These are phyloP conservation scores for Stenurella melanura DNA, from an alignment of 2,888 invertebrate species.

Conservation along the genomic window DNA sequence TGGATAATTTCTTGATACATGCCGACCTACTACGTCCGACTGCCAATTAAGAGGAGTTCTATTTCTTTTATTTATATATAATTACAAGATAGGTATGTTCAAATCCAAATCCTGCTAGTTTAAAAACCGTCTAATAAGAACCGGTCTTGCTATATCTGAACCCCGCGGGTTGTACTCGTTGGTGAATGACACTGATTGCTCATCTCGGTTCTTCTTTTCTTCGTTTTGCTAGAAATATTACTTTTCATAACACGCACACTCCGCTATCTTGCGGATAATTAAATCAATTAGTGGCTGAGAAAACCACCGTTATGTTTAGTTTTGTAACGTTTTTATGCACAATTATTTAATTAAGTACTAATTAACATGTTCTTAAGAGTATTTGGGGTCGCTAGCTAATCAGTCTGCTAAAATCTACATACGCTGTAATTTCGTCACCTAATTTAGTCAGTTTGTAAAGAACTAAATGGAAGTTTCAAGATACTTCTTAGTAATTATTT, in stretches of 20 bases:
- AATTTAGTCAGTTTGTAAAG: too few relatives aligned
- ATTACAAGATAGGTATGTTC: slow-evolving; percentile 59
- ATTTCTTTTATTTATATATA: slow-evolving; percentile 59
- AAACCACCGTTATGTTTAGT: slow-evolving; percentile 48
- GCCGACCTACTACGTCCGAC: slow-evolving; percentile 53
- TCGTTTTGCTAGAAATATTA: slow-evolving; percentile 43
- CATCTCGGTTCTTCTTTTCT: slow-evolving; percentile 48
- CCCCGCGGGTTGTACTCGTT: slow-evolving; percentile 53
- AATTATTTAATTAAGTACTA: slow-evolving; percentile 55
- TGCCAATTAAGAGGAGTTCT: slow-evolving; percentile 59
- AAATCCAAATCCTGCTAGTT: slow-evolving; percentile 42
- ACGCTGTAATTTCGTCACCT: not conserved
- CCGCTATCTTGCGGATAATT: slow-evolving; percentile 25
- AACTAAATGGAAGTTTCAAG: too few relatives aligned
- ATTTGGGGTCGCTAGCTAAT: not conserved
- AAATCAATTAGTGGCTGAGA: slow-evolving; percentile 41
- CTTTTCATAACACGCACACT: slow-evolving; percentile 34
- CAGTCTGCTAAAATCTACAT: not conserved
- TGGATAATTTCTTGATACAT: slow-evolving; percentile 55
- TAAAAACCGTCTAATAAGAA: slow-evolving; percentile 59
- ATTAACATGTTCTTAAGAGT: slow-evolving; percentile 31
- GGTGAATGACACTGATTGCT: slow-evolving; percentile 61
- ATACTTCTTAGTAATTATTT: too few relatives aligned
- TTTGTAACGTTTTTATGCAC: slow-evolving; percentile 47
- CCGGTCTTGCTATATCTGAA: slow-evolving; percentile 57